Conservation (phyloP, 2,888 invertebrate species). For the Tolmerus cingulatus region DNA sequence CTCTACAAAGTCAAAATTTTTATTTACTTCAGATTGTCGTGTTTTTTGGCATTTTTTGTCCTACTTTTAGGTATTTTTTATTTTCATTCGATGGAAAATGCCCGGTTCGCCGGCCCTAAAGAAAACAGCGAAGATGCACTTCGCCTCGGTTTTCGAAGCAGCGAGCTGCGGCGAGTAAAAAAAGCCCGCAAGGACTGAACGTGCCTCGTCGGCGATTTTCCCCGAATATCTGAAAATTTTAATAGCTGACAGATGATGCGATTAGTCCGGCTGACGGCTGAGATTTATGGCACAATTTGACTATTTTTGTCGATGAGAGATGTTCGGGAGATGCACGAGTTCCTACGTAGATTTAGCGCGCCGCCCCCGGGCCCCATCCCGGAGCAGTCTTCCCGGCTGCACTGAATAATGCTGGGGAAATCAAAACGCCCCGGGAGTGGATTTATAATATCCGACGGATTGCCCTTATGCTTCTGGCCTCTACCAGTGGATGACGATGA, state of each 20-base stretch:
- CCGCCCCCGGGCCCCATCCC: not conserved
- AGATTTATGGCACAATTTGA: slow-evolving; percentile 43
- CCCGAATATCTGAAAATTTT: slow-evolving; percentile 41
- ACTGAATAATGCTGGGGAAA: not conserved
- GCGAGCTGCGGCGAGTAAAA: not conserved
- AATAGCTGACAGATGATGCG: slow-evolving; percentile 49
- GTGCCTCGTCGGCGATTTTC: slow-evolving; percentile 20
- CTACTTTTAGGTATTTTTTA: not conserved
- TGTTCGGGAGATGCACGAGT: slow-evolving; percentile 18
- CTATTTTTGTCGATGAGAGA: slow-evolving; percentile 40
- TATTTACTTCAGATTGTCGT: not conserved
- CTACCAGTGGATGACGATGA: not conserved
- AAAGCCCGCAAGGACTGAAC: slow-evolving; percentile 8
- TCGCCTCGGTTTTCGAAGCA: not conserved
- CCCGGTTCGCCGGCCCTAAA: not conserved
- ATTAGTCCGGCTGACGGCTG: slow-evolving; percentile 44
- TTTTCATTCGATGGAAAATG: not conserved
- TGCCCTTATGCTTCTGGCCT: slow-evolving; percentile 10
- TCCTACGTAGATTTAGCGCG: not conserved
- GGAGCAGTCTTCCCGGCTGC: not conserved
- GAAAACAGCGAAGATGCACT: not conserved
- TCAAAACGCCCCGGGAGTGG: slow-evolving; percentile 22
- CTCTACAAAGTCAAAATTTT: not conserved
- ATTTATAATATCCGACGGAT: slow-evolving; percentile 34
- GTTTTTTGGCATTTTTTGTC: not conserved